Percentiles rank a stretch among this genome's conserved stretches.
Conservation (phyloP, 2,113 vertebrate genomes). For the Fulica atra region DNA sequence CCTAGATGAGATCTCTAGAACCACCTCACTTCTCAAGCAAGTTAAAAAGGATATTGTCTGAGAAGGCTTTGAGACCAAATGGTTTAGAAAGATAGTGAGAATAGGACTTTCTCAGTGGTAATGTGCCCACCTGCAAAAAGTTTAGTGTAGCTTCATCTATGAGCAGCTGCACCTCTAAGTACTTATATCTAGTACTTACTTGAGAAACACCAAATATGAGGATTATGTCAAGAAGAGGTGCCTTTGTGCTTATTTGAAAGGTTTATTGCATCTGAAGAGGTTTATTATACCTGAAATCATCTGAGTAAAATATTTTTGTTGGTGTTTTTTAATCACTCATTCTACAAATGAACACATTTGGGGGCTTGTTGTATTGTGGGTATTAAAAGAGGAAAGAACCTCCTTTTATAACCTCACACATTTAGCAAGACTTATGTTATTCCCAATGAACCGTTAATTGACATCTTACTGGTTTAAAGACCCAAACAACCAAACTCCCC, state of each 20-base stretch:
- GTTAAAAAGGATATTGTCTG: neutral
- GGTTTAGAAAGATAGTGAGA: neutral
- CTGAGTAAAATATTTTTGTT: neutral
- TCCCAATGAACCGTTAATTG: neutral
- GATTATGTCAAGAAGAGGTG: neutral
- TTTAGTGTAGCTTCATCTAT: neutral
- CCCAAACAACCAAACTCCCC: no score
- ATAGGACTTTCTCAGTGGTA: neutral
- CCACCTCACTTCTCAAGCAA: neutral
- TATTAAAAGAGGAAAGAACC: neutral
- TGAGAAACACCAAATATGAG: neutral
- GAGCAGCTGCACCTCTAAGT: neutral
- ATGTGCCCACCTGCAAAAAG: neutral
- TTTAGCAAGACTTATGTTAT: neutral
- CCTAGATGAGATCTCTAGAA: neutral
- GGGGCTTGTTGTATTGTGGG: neutral
- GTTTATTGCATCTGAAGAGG: neutral
- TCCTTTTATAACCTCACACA: neutral
- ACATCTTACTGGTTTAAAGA: neutral
- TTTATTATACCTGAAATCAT: neutral
- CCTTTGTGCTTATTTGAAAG: neutral
- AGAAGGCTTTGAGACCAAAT: neutral
- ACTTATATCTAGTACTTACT: neutral
- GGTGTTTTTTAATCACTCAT: neutral
- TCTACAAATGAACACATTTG: neutral